Percentiles rank a stretch among this genome's conserved stretches.
phyloP scores from a whole-genome alignment of 2,888 invertebrate species.

The Tenodera sinensis region DNA sequence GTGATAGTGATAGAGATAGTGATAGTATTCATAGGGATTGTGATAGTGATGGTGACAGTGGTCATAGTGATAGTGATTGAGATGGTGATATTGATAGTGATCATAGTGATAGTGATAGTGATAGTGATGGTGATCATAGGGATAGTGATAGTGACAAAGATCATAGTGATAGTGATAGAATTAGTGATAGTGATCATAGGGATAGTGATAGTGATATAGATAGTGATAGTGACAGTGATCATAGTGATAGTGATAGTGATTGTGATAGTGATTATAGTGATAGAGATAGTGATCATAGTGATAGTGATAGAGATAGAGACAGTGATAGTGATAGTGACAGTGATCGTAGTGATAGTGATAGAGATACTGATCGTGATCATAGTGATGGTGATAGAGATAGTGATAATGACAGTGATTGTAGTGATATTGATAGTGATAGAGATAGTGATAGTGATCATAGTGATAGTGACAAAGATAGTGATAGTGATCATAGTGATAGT shows the following conservation, averaged over 20 bases:
- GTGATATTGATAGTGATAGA: constrained; percentile 19
- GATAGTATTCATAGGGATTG: constrained; percentile 20
- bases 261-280: constrained; percentile 23
- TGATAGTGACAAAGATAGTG: not conserved
- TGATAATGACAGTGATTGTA: constrained; percentile 23
- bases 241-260: constrained; percentile 26
- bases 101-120: constrained; percentile 18
- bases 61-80: too few relatives aligned
- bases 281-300: constrained; percentile 17
- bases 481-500: not conserved
- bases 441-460: not conserved
- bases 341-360: too few relatives aligned
- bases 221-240: constrained; percentile 23
- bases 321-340: too few relatives aligned
- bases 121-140: constrained; percentile 8
- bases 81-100: constrained; percentile 12
- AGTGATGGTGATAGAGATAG: constrained; percentile 19
- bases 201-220: too few relatives aligned
- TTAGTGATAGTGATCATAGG: constrained; percentile 22
- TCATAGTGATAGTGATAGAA: constrained; percentile 22
- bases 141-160: constrained; percentile 20
- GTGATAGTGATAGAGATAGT: constrained; percentile 14
- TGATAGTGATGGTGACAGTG: constrained; percentile 15
- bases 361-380: too few relatives aligned
- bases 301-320: too few relatives aligned